Evolutionary conservation across 53 echinoderm and acorn worm species (phyloP).

Genomic region (Stichopus horrens): DNA sequence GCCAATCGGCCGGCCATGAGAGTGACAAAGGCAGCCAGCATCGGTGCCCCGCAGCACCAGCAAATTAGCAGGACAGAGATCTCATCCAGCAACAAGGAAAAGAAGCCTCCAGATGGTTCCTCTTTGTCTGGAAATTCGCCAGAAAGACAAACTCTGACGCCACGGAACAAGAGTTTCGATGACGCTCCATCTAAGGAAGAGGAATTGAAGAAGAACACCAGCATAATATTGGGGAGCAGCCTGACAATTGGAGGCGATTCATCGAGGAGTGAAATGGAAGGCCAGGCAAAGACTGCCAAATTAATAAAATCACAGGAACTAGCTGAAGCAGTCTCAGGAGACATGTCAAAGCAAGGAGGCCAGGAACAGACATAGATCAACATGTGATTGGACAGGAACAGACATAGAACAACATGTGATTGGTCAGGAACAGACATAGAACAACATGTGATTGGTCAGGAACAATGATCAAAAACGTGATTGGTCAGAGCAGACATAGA

Average conservation of each 20-base stretch:
- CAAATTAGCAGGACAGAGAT: background rate
- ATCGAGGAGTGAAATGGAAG: background rate
- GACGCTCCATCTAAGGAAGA: background rate
- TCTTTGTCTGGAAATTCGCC: background rate
- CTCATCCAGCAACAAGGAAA: background rate
- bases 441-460: background rate
- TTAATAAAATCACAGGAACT: constrained; percentile 41
- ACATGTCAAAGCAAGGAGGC: constrained; percentile 32
- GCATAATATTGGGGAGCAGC: background rate
- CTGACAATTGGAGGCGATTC: background rate
- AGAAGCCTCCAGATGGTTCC: background rate
- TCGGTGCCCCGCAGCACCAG: background rate
- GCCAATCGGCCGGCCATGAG: background rate
- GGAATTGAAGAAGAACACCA: background rate
- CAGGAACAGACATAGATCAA: constrained; percentile 16
- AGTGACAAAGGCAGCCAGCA: background rate
- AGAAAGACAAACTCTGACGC: background rate
- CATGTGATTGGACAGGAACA: background rate
- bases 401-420: background rate
- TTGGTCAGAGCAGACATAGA: no score
- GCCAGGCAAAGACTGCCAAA: constrained; percentile 29
- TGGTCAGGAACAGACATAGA: background rate
- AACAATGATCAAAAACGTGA: background rate
- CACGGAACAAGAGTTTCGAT: background rate
- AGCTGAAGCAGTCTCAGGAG: constrained; percentile 34